Base-by-base conservation (phyloP, 1,140 invertebrate genomes). In the Pseudomyrmex sp. region DNA sequence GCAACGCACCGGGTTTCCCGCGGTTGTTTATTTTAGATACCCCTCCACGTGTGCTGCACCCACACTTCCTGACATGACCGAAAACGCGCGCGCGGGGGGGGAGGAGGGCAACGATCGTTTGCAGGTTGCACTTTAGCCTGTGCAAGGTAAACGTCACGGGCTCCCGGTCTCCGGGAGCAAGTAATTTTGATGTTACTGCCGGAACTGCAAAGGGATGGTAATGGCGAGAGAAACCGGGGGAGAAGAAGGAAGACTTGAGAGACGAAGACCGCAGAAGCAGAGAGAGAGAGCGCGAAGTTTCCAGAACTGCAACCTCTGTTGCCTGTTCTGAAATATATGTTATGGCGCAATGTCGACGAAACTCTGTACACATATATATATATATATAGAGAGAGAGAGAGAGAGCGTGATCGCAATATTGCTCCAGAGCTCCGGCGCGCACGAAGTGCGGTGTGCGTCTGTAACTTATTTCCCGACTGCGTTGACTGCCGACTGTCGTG, bases 401-500 rank as follows among this genome's bases (percentile, higher is more conserved):
- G 35, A 35, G 26, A 3, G 35, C 5, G 44, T 54, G 66, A 80
- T 80, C 54, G 76, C 76, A 80, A 80, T 80, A 70, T 70, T 54
- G 76, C n/a, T 15, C 26, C 5, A 12, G 26, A 35, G 35, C 35
- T 2, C 18, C 20, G 52, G 35, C 18, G 58, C 65, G 56, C 18
- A 69, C 65, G 56, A 79, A 59, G 44, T 72, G 66, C 54, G 66
- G 59, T 65, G 52, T 70, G 66, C 54, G 66, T 72, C 76, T 80
- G 54, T 72, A 80, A 80, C 76, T 80, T 72, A 80, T 80, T 80
- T 80, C 76, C 10, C 54, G 62, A 79, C 76, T 69, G 66, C 44
- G 76, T 80, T 50, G 66, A 80, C 76, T 80, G 76, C 76, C 76
- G 54, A 72, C 76, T 70, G 66, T 59, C 76, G 66, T 80, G 76